Conservation (phyloP, 2,113 vertebrate genomes). For the Hemichromis elongatus region DNA sequence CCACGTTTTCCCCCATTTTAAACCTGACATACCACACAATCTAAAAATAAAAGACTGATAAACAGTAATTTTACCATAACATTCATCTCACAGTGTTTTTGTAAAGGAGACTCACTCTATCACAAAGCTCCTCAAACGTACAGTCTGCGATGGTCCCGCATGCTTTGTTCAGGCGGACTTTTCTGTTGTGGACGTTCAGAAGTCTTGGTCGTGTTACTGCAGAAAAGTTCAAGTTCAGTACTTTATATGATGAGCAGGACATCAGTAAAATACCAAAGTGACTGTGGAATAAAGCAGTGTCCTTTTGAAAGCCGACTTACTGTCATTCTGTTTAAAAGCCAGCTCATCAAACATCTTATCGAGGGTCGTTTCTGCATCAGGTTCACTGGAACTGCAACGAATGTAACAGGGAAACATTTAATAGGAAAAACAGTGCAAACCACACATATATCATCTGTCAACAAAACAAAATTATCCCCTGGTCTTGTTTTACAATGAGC, state of each 20-base stretch:
- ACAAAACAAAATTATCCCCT: not conserved
- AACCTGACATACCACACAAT: not conserved
- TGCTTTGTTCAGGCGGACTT: constrained; percentile 87
- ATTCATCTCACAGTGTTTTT: not conserved
- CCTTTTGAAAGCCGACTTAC: constrained; percentile 81
- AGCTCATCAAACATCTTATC: constrained; percentile 98
- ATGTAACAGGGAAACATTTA: not conserved
- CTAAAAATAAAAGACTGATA: not conserved
- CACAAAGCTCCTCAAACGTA: constrained; percentile 97
- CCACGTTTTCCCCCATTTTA: not conserved
- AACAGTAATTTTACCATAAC: not conserved
- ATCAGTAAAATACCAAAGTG: not conserved
- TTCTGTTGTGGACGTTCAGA: constrained; percentile 91
- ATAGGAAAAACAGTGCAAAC: not conserved
- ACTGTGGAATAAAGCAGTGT: constrained; percentile 52
- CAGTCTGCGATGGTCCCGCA: constrained; percentile 95
- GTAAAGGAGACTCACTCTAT: constrained; percentile 71
- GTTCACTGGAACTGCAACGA: constrained; percentile 86
- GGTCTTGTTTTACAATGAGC: not conserved
- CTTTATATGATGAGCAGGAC: not conserved
- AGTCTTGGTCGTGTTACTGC: constrained; percentile 94
- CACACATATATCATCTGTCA: no score
- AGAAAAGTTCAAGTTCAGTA: not conserved
- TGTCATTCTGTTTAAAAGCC: constrained; percentile 98
- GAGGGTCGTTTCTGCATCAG: constrained; percentile 85